Evolutionary conservation across 2,113 vertebrate species (phyloP).

Genomic region (Rhinolophus ferrumequinum): DNA sequence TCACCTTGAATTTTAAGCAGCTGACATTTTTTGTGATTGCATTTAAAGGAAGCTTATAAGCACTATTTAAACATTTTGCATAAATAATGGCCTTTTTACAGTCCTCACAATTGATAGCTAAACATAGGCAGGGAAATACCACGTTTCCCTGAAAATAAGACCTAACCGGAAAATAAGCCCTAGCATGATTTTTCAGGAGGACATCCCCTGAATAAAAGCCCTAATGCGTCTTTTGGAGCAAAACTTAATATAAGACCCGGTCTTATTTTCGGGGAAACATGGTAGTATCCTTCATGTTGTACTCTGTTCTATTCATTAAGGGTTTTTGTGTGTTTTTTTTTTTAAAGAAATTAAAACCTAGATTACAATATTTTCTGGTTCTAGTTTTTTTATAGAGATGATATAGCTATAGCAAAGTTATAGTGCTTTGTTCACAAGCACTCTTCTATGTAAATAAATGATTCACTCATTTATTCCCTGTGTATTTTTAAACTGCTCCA

Average conservation of each 20-base stretch:
- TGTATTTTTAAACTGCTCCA: conserved; percentile 1
- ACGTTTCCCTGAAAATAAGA: no score
- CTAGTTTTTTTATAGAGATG: conserved; percentile 53
- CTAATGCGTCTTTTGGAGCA: no score
- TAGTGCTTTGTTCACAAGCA: conserved; percentile 1
- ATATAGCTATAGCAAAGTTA: conserved; percentile 18
- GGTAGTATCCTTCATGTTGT: neutral
- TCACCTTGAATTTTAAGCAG: conserved; percentile 75
- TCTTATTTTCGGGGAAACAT: no score
- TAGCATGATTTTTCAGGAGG: no score
- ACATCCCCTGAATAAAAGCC: no score
- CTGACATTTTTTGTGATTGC: conserved; percentile 66
- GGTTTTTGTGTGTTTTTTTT: no score
- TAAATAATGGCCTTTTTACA: conserved; percentile 62
- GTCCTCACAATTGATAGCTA: conserved; percentile 46
- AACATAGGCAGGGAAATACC: neutral
- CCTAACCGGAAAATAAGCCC: no score
- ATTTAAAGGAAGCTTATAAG: conserved; percentile 46
- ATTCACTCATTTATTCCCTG: conserved; percentile 65
- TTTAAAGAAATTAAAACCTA: conserved; percentile 13
- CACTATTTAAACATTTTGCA: conserved; percentile 74
- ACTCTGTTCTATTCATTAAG: conserved; percentile 46
- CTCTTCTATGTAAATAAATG: conserved; percentile 54
- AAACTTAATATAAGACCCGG: no score
- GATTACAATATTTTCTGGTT: conserved; percentile 50